Evolutionary conservation across 2,888 invertebrate species (phyloP).

Genomic region (Stenichneumon culpator): DNA sequence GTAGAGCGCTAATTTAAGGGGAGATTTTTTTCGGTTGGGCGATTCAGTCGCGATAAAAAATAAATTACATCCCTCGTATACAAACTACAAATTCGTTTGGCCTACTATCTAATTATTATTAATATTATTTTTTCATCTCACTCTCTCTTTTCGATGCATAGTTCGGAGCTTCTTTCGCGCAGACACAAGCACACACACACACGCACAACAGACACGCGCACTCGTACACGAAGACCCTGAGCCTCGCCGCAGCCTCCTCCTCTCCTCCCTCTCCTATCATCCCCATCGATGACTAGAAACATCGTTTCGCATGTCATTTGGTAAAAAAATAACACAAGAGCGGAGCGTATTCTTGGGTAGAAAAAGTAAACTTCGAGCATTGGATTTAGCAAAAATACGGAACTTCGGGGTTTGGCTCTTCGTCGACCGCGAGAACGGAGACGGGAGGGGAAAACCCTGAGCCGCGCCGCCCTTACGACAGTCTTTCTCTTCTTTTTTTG

Average conservation of each 20-base stretch:
- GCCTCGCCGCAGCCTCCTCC: slow-evolving; percentile 65
- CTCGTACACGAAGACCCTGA: slow-evolving; percentile 59
- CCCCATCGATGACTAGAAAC: slow-evolving; percentile 82
- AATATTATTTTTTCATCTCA: slow-evolving; percentile 53
- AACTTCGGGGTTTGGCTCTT: slow-evolving; percentile 3
- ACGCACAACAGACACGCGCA: slow-evolving; percentile 15
- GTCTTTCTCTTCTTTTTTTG: slow-evolving; percentile 53
- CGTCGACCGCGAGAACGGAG: slow-evolving; percentile 24
- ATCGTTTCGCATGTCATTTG: slow-evolving; percentile 81
- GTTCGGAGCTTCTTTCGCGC: slow-evolving; percentile 61
- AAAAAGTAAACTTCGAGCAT: slow-evolving; percentile 79
- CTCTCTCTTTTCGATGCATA: slow-evolving; percentile 65
- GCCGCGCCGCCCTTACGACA: slow-evolving; percentile 58
- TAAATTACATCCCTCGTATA: slow-evolving; percentile 79
- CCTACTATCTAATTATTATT: slow-evolving; percentile 74
- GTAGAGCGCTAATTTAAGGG: slow-evolving; percentile 59
- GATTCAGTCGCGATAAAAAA: slow-evolving; percentile 79
- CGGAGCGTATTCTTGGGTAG: slow-evolving; percentile 75
- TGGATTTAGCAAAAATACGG: slow-evolving; percentile 41
- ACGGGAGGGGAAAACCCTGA: slow-evolving; percentile 14
- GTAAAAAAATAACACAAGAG: slow-evolving; percentile 83
- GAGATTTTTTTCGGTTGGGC: slow-evolving; percentile 55
- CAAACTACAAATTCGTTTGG: slow-evolving; percentile 70
- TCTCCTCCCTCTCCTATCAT: slow-evolving; percentile 67
- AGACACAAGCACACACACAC: too few relatives aligned